Base-by-base conservation (phyloP, 2,888 invertebrate species). In the Salticus scenicus region DNA sequence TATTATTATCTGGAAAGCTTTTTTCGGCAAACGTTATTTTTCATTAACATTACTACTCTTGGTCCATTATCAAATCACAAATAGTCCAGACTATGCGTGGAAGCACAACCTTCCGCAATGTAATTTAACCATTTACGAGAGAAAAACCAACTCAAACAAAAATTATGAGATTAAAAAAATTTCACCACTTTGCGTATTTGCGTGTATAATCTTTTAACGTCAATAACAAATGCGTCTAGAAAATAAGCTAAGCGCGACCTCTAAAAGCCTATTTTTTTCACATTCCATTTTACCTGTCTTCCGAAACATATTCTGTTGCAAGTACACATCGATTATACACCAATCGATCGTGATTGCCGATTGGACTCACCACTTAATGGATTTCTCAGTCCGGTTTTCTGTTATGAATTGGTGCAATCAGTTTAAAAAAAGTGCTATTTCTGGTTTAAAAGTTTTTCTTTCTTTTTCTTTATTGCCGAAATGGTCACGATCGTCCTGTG, bases 211-310 rank as follows among this genome's bases (percentile, higher is more conserved):
- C 12, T 57, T 8, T 2, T 24, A 24, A 17, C 17, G 2, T 17
- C 47, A 47, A 47, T 47, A 47, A 2, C 7, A 12, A n/a, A 37
- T n/a, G 37, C 12, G 37, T 37, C 37, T 64, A 64, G 72, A 66
- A 72, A 47, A 66, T n/a, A 33, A 72, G 14, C 67, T 30, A 81
- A 81, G 81, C 73, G 69, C 75, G 63, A 75, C 81, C 81, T 75
- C 47, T 17, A 47, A 17, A 51, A 41, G 42, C 17, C 51, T 57
- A 41, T 31, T 66, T 28, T 33, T 67, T 33, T 33, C 17, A 57
- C 20, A 20, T 24, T 57, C 1, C n/a, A 12, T 12, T 67, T 31
- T 67, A 20, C 20, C 8, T 8, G 30, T n/a, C 33, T 33, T n/a
- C 17, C 12, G 2, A 67, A 33, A 33, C 24, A 27, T n/a, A 33